Percentiles rank a stretch among this genome's conserved stretches.
Conservation (phyloP, 2,113 vertebrate genomes). For the Lepus timidus region DNA sequence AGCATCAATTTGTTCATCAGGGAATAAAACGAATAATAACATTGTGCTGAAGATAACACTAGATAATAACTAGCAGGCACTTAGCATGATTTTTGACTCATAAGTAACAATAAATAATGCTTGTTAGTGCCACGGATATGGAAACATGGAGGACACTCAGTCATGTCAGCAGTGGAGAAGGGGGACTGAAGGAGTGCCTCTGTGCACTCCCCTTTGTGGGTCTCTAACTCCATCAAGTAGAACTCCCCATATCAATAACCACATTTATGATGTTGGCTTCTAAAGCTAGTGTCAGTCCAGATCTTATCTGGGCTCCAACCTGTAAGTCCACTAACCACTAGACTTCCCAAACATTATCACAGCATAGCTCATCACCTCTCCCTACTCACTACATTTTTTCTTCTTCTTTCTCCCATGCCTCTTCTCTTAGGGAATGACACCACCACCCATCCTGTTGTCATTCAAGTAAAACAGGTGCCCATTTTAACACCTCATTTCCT, state of each 20-base stretch:
- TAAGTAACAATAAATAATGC: background rate
- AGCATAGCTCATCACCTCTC: background rate
- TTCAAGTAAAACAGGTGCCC: background rate
- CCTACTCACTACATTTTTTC: background rate
- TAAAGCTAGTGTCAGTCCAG: background rate
- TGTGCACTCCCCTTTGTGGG: background rate
- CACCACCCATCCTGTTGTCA: background rate
- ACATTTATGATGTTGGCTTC: background rate
- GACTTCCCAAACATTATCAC: background rate
- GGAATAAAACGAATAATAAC: constrained; percentile 30
- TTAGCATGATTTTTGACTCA: background rate
- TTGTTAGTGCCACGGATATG: background rate
- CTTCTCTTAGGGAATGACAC: background rate
- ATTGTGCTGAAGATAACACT: background rate
- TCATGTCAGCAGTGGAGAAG: no score
- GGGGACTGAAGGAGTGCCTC: background rate
- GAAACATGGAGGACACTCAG: background rate
- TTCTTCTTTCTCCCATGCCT: background rate
- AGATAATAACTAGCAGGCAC: background rate
- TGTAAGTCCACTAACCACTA: background rate
- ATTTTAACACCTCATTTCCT: background rate
- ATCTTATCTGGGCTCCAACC: background rate
- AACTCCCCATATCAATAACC: background rate
- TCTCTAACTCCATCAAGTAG: background rate
- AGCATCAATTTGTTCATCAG: constrained; percentile 19